Conservation (phyloP, 2,797 vertebrate genomes). For the Carduelis carduelis region DNA sequence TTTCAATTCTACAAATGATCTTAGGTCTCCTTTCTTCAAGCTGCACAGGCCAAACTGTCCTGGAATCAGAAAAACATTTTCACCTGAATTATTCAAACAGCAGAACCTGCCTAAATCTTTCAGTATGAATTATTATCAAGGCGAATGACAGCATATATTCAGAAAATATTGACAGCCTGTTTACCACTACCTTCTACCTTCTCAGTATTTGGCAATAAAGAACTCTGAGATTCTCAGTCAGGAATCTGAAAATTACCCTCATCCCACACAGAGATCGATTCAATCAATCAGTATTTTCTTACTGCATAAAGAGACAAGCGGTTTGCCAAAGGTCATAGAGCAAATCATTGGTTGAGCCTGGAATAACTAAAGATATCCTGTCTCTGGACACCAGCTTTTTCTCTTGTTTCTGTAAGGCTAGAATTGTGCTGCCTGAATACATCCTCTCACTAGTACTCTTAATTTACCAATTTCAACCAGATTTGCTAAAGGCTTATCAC, state of each 20-base stretch:
- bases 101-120: neutral
- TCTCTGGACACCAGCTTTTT: neutral
- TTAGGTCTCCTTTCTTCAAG: neutral
- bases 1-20: neutral
- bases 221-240: neutral
- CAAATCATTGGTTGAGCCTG: neutral
- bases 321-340: conserved; percentile 17
- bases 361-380: neutral
- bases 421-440: neutral
- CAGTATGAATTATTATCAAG: conserved; percentile 13
- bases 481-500: neutral
- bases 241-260: neutral
- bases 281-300: neutral
- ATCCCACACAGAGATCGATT: neutral
- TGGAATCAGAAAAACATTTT: neutral
- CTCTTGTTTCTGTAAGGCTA: neutral
- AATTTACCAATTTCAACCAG: neutral
- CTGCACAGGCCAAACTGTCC: neutral
- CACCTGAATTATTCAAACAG: neutral
- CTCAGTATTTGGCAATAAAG: neutral
- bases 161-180: conserved; percentile 26
- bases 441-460: neutral
- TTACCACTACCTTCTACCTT: neutral
- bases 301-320: neutral
- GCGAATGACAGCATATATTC: neutral